phyloP scores from a whole-genome alignment of 2,113 vertebrate genomes.

The Alaudala cheleensis region DNA sequence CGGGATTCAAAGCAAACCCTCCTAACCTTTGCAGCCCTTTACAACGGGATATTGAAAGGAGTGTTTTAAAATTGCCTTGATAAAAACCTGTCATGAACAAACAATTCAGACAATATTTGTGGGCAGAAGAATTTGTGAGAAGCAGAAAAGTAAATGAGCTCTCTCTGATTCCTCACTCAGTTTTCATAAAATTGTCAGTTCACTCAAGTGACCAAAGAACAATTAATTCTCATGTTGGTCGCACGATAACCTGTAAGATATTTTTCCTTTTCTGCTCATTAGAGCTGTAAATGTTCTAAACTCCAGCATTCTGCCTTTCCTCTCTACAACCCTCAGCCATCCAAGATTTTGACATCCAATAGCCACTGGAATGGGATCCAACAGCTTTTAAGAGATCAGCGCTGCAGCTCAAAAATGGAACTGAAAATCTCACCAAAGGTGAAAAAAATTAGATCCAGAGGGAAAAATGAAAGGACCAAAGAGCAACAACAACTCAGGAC shows the following conservation, averaged over 20 bases:
- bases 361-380: background rate
- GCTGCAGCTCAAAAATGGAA: background rate
- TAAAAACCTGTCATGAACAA: slow-evolving; percentile 54
- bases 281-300: background rate
- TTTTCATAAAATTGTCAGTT: background rate
- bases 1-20: slow-evolving; percentile 26
- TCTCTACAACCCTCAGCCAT: background rate
- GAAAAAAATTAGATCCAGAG: background rate
- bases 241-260: background rate
- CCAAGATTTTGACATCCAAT: background rate
- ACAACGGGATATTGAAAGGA: background rate
- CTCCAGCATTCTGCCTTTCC: background rate
- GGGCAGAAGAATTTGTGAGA: slow-evolving; percentile 36
- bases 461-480: background rate
- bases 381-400: background rate
- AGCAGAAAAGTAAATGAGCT: slow-evolving; percentile 11
- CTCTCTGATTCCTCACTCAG: background rate
- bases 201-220: background rate
- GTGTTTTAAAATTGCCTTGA: slow-evolving; percentile 33
- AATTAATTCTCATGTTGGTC: background rate
- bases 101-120: slow-evolving; percentile 38
- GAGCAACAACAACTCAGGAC: background rate
- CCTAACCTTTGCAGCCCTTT: slow-evolving; percentile 41
- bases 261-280: background rate
- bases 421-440: background rate